These are phyloP conservation scores for Leucopsar rothschildi DNA, from an alignment of 2,113 vertebrate genomes.

Conservation along the genomic window DNA sequence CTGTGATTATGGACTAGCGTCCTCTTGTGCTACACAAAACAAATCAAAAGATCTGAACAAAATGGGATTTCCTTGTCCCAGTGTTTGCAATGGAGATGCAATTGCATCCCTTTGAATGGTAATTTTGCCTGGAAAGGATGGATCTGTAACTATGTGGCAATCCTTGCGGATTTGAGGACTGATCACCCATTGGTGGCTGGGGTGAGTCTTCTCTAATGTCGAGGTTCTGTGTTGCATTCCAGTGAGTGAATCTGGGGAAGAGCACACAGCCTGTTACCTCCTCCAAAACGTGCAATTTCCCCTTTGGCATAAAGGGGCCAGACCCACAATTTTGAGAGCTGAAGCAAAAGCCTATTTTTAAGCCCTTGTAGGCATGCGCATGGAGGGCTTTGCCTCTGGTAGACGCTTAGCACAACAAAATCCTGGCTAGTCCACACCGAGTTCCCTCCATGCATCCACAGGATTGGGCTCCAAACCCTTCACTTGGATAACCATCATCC, in stretches of 20 bases:
- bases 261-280: neutral
- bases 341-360: neutral
- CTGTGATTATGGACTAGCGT: neutral
- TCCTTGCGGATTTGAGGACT: fast-evolving
- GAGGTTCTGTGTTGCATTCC: neutral
- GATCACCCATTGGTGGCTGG: neutral
- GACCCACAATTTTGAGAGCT: neutral
- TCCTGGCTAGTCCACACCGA: fast-evolving
- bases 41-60: neutral
- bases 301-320: neutral
- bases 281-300: neutral
- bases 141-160: neutral
- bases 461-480: neutral
- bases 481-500: neutral
- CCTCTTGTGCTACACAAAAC: neutral
- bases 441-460: neutral
- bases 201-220: neutral
- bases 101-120: neutral
- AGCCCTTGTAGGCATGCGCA: fast-evolving
- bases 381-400: neutral
- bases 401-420: neutral
- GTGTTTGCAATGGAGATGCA: neutral
- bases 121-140: neutral
- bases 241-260: neutral
- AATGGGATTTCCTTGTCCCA: neutral